phyloP scores from a whole-genome alignment of 2,797 vertebrate genomes.

The Silurus aristotelis region DNA sequence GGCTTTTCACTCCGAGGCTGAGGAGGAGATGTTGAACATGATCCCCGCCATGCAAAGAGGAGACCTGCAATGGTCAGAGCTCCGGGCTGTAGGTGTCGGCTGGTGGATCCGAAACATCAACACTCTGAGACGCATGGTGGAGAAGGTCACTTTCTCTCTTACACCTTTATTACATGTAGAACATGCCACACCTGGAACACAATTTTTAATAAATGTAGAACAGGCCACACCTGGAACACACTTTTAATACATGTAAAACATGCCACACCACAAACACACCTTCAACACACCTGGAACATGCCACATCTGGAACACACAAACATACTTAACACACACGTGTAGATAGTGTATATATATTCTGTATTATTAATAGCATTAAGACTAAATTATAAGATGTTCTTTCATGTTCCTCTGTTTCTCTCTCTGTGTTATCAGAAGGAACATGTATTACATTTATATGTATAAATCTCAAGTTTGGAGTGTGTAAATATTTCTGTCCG shows the following conservation, averaged over 20 bases:
- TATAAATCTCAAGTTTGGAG: neutral
- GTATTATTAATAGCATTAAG: neutral
- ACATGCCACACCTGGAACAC: neutral
- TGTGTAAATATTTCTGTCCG: neutral
- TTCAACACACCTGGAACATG: neutral
- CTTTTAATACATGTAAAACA: neutral
- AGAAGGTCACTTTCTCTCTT: constrained; percentile 82
- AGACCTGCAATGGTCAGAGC: constrained; percentile 97
- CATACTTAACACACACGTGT: neutral
- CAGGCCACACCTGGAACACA: neutral
- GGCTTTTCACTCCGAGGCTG: constrained; percentile 98
- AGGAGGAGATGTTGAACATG: constrained; percentile 96
- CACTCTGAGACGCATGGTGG: constrained; percentile 93
- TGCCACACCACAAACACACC: neutral
- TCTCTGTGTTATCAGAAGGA: neutral
- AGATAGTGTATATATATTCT: neutral
- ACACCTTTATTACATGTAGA: neutral
- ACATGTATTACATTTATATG: neutral
- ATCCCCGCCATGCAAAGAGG: constrained; percentile 97
- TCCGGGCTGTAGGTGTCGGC: constrained; percentile 90
- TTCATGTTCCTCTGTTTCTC: neutral
- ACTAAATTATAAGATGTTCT: neutral
- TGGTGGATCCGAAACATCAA: constrained; percentile 99
- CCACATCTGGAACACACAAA: neutral
- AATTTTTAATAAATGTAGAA: neutral